Evolutionary conservation across 30 jellyfish, hydroid and myxozoan genomes (phyloP).

Genomic region (Chrysaora quinquecirrha): DNA sequence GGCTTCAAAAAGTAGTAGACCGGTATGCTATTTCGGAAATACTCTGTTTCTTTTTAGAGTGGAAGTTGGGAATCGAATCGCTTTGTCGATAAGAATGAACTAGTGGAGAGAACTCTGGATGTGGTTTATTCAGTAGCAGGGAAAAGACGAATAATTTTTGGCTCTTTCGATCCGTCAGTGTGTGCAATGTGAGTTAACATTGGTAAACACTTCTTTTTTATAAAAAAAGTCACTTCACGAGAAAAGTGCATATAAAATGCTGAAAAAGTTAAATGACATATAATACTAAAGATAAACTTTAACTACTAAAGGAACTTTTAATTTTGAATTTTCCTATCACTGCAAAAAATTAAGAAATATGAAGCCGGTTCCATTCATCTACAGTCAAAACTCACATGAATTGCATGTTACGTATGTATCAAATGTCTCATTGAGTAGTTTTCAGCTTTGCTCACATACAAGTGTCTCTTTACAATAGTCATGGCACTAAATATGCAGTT

Average conservation of each 20-base stretch:
- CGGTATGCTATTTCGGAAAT: no score
- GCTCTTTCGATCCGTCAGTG: slow-evolving; percentile 85
- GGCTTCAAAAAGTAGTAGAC: no score
- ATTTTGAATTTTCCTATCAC: not conserved
- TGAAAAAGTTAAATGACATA: no score
- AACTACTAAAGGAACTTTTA: no score
- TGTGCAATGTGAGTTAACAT: slow-evolving; percentile 66
- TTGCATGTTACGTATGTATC: no score
- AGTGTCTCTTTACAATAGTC: no score
- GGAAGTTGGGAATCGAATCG: slow-evolving; percentile 84
- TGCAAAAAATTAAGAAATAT: not conserved
- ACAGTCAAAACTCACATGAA: no score
- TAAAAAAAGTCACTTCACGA: not conserved
- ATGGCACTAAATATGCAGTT: no score
- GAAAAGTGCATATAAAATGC: not conserved
- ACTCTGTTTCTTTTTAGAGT: slow-evolving; percentile 26
- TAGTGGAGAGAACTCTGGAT: slow-evolving; percentile 78
- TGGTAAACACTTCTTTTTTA: not conserved
- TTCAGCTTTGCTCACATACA: no score
- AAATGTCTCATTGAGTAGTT: no score
- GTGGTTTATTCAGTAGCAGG: slow-evolving; percentile 51
- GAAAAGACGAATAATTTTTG: slow-evolving; percentile 65
- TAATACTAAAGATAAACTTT: no score
- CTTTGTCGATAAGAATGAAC: slow-evolving; percentile 31
- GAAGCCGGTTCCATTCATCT: no score